Evolutionary conservation across 2,797 vertebrate species (phyloP).

Genomic region (Erpetoichthys calabaricus): DNA sequence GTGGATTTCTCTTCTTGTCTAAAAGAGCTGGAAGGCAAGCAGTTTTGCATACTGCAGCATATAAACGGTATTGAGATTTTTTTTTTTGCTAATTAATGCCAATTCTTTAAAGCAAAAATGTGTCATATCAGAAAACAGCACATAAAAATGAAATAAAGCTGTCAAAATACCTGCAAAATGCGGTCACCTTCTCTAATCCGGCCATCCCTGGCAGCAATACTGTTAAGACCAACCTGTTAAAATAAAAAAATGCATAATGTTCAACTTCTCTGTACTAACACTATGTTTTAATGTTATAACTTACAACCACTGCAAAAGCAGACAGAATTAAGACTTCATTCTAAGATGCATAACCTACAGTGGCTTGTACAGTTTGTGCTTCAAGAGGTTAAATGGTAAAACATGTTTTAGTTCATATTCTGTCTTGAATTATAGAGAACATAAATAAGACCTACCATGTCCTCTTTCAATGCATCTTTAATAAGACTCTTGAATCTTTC

Average conservation of each 20-base stretch:
- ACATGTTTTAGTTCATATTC: no score
- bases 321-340: no score
- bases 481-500: no score
- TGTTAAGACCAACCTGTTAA: conserved; percentile 79
- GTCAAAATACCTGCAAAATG: conserved; percentile 72
- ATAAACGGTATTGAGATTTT: background rate
- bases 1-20: background rate
- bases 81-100: background rate
- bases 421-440: no score
- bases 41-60: background rate
- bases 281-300: no score
- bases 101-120: background rate
- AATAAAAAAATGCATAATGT: background rate
- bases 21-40: background rate
- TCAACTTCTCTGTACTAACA: background rate
- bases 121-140: conserved; percentile 1
- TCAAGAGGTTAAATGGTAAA: no score
- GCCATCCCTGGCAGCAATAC: conserved; percentile 84
- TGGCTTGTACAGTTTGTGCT: no score
- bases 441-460: no score
- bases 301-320: no score
- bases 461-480: no score
- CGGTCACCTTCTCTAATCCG: conserved; percentile 86
- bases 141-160: conserved; percentile 6
- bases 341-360: no score